Percentiles rank a stretch among this genome's conserved stretches.
These are phyloP conservation scores for Polyploca ridens DNA, from an alignment of 2,888 invertebrate species.

Conservation along the genomic window DNA sequence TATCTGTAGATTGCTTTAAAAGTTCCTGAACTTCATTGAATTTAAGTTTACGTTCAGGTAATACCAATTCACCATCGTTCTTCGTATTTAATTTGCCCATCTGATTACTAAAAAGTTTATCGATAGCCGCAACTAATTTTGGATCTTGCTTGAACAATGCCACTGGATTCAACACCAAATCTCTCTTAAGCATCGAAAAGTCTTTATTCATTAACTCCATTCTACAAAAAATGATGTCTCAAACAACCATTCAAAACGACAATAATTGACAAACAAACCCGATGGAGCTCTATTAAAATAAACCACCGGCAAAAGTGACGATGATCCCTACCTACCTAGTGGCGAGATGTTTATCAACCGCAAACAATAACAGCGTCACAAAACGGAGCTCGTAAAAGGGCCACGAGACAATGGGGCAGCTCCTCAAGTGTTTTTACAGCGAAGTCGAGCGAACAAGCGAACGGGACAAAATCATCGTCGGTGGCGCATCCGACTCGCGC, in stretches of 20 bases:
- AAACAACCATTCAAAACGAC: slow-evolving; percentile 58
- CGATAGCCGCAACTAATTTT: slow-evolving; percentile 67
- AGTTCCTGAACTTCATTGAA: slow-evolving; percentile 68
- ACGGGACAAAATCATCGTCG: slow-evolving; percentile 81
- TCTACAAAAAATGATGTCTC: slow-evolving; percentile 54
- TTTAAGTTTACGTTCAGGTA: slow-evolving; percentile 69
- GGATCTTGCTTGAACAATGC: slow-evolving; percentile 66
- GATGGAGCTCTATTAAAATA: slow-evolving; percentile 69
- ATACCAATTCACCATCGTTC: slow-evolving; percentile 31
- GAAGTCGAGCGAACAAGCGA: slow-evolving; percentile 76
- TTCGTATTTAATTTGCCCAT: slow-evolving; percentile 26
- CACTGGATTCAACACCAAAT: slow-evolving; percentile 50
- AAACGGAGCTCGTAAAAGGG: slow-evolving; percentile 81
- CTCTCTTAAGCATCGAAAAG: slow-evolving; percentile 54
- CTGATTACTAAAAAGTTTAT: slow-evolving; percentile 57
- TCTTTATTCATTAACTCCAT: slow-evolving; percentile 75
- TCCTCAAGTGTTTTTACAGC: slow-evolving; percentile 79
- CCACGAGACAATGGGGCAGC: slow-evolving; percentile 79
- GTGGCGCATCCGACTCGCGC: slow-evolving; percentile 81
- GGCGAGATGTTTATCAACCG: slow-evolving; percentile 83
- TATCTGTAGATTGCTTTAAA: slow-evolving; percentile 41
- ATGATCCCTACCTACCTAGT: slow-evolving; percentile 82
- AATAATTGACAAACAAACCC: slow-evolving; percentile 74
- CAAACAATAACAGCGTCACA: slow-evolving; percentile 83
- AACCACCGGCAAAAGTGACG: slow-evolving; percentile 76